These are phyloP conservation scores for Ectropis grisescens DNA, from an alignment of 1,140 invertebrate species.

Conservation along the genomic window DNA sequence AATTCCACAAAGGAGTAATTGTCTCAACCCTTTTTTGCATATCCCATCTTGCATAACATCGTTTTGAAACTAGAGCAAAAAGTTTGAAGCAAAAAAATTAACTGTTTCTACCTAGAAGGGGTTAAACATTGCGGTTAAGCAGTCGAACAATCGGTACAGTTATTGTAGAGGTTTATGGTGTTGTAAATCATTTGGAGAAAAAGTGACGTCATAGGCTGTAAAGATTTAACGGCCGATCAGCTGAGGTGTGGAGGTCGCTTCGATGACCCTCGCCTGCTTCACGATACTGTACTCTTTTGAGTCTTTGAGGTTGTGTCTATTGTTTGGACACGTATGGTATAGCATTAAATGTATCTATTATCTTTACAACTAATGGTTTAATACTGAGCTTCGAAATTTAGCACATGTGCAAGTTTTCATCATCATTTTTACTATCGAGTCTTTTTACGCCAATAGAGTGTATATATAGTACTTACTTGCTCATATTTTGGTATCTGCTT, in stretches of 20 bases:
- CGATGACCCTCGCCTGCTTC: constrained; percentile 21
- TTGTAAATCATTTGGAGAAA: constrained; percentile 62
- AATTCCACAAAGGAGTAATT: constrained; percentile 21
- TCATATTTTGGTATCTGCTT: no score
- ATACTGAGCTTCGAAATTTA: no score
- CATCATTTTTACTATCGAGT: no score
- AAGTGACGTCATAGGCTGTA: constrained; percentile 57
- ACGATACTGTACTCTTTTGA: no score
- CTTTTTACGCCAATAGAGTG: no score
- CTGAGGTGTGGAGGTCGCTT: constrained; percentile 45
- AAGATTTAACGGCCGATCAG: constrained; percentile 60
- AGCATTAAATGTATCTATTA: no score
- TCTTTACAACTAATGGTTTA: no score
- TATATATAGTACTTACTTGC: no score
- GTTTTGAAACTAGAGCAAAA: constrained; percentile 57
- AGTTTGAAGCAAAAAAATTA: constrained; percentile 28
- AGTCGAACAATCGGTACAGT: constrained; percentile 65
- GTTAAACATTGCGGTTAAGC: constrained; percentile 62
- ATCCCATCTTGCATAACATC: constrained; percentile 30
- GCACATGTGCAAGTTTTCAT: no score
- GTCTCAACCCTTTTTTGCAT: constrained; percentile 61
- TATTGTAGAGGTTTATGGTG: constrained; percentile 57
- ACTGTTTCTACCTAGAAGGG: constrained; percentile 55
- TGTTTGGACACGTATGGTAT: no score
- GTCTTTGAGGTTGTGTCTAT: no score